A percentile compares a stretch with the other conserved stretches of the same genome.
phyloP scores from a whole-genome alignment of 2,888 invertebrate genomes.

The Pheosia gnoma region DNA sequence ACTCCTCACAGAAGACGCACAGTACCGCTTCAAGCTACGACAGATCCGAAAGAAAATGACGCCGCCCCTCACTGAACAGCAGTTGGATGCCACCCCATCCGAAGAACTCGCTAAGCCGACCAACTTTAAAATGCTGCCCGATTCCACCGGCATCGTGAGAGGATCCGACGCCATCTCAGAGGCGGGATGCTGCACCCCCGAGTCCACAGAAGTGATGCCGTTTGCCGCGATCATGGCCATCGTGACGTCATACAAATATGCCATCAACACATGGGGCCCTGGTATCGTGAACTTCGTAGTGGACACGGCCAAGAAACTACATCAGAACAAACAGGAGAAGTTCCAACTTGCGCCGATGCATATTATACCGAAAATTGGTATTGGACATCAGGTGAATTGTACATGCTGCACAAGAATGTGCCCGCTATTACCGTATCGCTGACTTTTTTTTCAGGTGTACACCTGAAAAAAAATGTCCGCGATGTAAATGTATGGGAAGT shows the following conservation, averaged over 20 bases:
- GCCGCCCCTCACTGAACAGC: slow-evolving; percentile 60
- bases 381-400: slow-evolving; percentile 78
- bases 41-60: slow-evolving; percentile 69
- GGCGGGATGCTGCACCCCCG: neutral
- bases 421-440: too few species aligned
- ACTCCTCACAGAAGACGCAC: slow-evolving; percentile 70
- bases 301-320: slow-evolving; percentile 70
- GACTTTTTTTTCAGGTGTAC: too few species aligned
- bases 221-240: slow-evolving; percentile 85
- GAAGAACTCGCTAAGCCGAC: slow-evolving; percentile 82
- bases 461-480: too few species aligned
- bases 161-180: slow-evolving; percentile 74
- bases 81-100: slow-evolving; percentile 55
- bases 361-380: slow-evolving; percentile 84
- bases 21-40: slow-evolving; percentile 62
- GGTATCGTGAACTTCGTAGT: slow-evolving; percentile 85
- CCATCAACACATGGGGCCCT: slow-evolving; percentile 84
- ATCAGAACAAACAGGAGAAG: slow-evolving; percentile 66
- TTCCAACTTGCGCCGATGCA: slow-evolving; percentile 81
- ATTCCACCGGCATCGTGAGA: slow-evolving; percentile 84
- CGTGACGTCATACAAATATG: slow-evolving; percentile 85
- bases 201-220: slow-evolving; percentile 71
- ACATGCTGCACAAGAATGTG: too few species aligned
- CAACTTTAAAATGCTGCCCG: slow-evolving; percentile 85
- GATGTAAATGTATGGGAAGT: too few species aligned